phyloP scores from a whole-genome alignment of 2,797 vertebrate species.

The Synanceia verrucosa region DNA sequence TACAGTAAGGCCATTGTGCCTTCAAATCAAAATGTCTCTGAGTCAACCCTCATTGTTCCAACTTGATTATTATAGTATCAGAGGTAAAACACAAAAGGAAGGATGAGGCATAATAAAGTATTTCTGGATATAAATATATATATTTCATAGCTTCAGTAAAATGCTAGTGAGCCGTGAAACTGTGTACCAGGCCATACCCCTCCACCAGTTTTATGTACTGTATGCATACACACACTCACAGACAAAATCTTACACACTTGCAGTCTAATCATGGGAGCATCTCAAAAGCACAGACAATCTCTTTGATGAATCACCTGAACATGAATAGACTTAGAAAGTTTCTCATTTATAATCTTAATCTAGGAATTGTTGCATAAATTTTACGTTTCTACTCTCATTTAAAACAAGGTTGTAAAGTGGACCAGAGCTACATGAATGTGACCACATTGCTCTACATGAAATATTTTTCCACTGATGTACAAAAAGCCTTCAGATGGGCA shows the following conservation, averaged over 20 bases:
- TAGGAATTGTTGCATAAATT: neutral
- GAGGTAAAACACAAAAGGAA: neutral
- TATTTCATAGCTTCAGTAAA: no score
- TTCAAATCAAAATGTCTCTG: conserved; percentile 13
- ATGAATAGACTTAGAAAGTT: conserved; percentile 11
- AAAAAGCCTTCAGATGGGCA: conserved; percentile 19
- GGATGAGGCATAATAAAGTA: neutral
- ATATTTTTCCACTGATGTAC: neutral
- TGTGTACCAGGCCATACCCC: conserved; percentile 12
- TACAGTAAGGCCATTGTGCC: conserved; percentile 3
- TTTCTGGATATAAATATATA: neutral
- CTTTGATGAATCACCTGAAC: conserved; percentile 34
- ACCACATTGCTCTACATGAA: neutral
- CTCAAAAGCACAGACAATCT: conserved; percentile 7
- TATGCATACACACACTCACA: conserved; percentile 5
- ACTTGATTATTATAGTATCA: neutral
- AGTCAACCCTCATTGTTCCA: conserved; percentile 20
- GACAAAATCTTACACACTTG: conserved; percentile 17
- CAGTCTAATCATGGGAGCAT: conserved; percentile 27
- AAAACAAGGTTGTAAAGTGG: neutral
- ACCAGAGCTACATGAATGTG: neutral
- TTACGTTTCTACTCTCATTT: neutral
- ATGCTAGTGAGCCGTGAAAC: conserved; percentile 3
- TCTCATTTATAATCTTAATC: neutral
- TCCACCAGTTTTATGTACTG: neutral